Evolutionary conservation across 1,140 invertebrate genomes (phyloP).

Genomic region (Semibalanus balanoides): DNA sequence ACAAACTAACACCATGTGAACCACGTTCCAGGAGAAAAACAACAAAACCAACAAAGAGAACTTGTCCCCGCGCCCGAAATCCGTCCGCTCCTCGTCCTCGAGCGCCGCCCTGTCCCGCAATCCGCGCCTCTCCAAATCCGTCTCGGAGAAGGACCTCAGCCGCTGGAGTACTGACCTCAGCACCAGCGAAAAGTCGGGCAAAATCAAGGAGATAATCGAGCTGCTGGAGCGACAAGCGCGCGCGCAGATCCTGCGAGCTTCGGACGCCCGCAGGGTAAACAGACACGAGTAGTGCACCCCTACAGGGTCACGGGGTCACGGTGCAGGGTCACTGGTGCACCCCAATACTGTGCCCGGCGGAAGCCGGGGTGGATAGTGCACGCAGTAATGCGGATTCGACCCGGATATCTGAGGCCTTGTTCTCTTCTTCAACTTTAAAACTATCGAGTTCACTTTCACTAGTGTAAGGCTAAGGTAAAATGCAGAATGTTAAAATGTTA

Average conservation of each 20-base stretch:
- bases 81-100: too few relatives aligned
- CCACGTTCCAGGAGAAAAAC: neutral
- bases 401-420: too few relatives aligned
- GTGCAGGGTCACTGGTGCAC: too few relatives aligned
- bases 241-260: neutral
- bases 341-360: too few relatives aligned
- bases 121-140: neutral
- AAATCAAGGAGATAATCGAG: slow-evolving; percentile 16
- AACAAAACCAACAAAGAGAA: slow-evolving; percentile 2
- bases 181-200: slow-evolving; percentile 16
- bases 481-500: too few relatives aligned
- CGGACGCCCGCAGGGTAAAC: neutral
- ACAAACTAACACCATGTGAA: neutral
- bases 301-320: too few relatives aligned
- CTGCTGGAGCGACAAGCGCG: slow-evolving; percentile 12
- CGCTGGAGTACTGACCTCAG: slow-evolving; percentile 2
- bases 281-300: too few relatives aligned
- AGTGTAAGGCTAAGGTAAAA: too few relatives aligned
- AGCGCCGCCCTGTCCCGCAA: neutral
- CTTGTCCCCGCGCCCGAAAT: neutral
- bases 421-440: too few relatives aligned
- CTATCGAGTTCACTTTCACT: too few relatives aligned
- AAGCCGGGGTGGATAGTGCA: too few relatives aligned
- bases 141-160: neutral
- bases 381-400: too few relatives aligned